Base-by-base conservation (phyloP, 2,797 vertebrate genomes). In the Lates japonicus region DNA sequence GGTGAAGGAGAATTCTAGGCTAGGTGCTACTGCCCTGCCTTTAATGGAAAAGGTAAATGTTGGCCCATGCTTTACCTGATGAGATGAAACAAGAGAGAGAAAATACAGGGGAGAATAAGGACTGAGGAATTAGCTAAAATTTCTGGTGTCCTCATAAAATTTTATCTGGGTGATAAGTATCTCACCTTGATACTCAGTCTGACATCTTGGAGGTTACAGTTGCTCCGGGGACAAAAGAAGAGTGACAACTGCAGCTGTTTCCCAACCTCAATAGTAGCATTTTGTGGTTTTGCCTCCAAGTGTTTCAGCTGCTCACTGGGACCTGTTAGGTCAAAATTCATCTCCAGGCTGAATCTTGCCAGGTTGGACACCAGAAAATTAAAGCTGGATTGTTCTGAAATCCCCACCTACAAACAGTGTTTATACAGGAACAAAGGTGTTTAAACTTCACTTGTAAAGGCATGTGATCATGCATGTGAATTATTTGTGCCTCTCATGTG, bases 1-100 rank as follows among this genome's bases (percentile, higher is more conserved):
- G 74, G 92, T 95, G 87, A 96, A 96, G 63, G 97, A 98, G 89
- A 98, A 98, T 37, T 96, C 93, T 54, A 98, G 22, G 3, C 91
- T 88, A 0, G 95, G 95, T 33, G 88, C 85, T 29, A 95, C 74
- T 1, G 93, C 95, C 0, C 77, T 88, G 42, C 96, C 97, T 52
- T 72, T 80, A 33, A 98, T 64, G 14, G 60, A 2, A 12, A 96
- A 96, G 2, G 3, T 81, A 39, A 96, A 97, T 0, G 76, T 87
- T 3, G 96, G 96, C 0, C 96, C 97, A 0, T 96, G 93, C 82
- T 87, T 96, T 75, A 99, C 95, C 97, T 99, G 92, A 2, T 62
- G 55, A 49, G 10, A 81, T 14, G 22, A 65, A 64, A 37, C 8
- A 68, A 62, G 31, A 64, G 5, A 42, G 46, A 42, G 46, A 9